phyloP scores from a whole-genome alignment of 2,888 invertebrate species.

The Camponotus fellah region DNA sequence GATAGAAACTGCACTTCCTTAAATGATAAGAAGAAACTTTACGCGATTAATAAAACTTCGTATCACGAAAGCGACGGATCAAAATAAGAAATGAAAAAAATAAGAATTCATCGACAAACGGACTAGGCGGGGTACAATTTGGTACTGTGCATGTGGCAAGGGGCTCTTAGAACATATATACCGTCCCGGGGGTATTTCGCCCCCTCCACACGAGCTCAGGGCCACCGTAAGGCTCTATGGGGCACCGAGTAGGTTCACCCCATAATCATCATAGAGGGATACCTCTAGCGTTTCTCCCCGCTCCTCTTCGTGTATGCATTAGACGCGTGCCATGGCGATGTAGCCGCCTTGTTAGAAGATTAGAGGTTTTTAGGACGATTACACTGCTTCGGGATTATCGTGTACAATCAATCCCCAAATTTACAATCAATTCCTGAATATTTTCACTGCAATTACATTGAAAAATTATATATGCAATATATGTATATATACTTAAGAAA shows the following conservation, averaged over 20 bases:
- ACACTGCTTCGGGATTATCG: slow-evolving; percentile 77
- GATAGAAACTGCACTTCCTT: slow-evolving; percentile 10
- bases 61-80: slow-evolving; percentile 4
- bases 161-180: slow-evolving; percentile 83
- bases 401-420: slow-evolving; percentile 41
- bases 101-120: slow-evolving; percentile 66
- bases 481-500: neutral
- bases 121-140: slow-evolving; percentile 80
- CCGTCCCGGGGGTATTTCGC: slow-evolving; percentile 81
- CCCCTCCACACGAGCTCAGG: slow-evolving; percentile 75
- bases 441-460: neutral
- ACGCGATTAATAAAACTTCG: slow-evolving; percentile 45
- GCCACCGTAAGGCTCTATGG: slow-evolving; percentile 73
- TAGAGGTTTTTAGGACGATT: slow-evolving; percentile 84
- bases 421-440: slow-evolving; percentile 13
- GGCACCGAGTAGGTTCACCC: slow-evolving; percentile 82
- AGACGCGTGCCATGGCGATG: slow-evolving; percentile 81
- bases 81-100: slow-evolving; percentile 47
- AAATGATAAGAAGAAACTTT: neutral
- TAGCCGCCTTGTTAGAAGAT: slow-evolving; percentile 82
- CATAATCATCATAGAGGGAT: slow-evolving; percentile 79
- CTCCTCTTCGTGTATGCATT: slow-evolving; percentile 68
- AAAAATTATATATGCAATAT: slow-evolving; percentile 2
- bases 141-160: slow-evolving; percentile 82
- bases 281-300: slow-evolving; percentile 69